phyloP scores from a whole-genome alignment of 2,888 invertebrate species.

The Oscheius onirici region DNA sequence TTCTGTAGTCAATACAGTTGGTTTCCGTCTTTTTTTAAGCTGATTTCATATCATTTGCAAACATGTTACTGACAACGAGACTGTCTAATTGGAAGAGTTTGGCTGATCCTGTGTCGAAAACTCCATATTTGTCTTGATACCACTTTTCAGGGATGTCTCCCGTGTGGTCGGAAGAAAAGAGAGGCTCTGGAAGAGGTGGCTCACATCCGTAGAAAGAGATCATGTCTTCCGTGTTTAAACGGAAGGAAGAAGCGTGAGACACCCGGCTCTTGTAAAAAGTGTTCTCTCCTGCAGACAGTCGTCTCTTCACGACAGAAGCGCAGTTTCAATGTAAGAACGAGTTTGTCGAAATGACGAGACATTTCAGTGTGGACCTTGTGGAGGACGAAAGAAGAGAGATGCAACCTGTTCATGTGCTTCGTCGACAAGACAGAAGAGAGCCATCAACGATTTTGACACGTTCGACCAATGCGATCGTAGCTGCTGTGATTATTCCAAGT shows the following conservation, averaged over 20 bases:
- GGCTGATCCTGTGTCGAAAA: too few species aligned
- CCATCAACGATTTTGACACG: background rate
- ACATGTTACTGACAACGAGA: too few species aligned
- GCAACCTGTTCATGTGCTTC: conserved; percentile 1
- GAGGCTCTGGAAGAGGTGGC: conserved; percentile 4
- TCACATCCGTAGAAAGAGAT: conserved; percentile 21
- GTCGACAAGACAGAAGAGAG: conserved; percentile 11
- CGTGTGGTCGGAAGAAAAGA: conserved; percentile 20
- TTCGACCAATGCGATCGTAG: conserved; percentile 2
- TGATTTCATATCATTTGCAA: too few species aligned
- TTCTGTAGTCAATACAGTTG: too few species aligned
- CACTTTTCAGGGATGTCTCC: conserved; percentile 33
- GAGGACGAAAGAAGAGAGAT: conserved; percentile 16
- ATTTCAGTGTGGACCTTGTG: conserved; percentile 23
- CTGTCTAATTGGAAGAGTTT: too few species aligned
- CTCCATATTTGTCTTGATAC: background rate
- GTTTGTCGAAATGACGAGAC: background rate
- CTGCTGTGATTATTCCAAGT: conserved; percentile 20
- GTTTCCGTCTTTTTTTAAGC: too few species aligned
- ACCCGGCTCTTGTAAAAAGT: background rate
- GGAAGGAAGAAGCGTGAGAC: conserved; percentile 26
- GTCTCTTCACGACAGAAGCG: conserved; percentile 6
- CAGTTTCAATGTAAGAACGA: background rate
- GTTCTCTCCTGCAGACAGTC: conserved; percentile 22
- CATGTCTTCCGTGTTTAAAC: conserved; percentile 17